phyloP scores from a whole-genome alignment of 1,140 invertebrate species.

The Ceratina japonica region DNA sequence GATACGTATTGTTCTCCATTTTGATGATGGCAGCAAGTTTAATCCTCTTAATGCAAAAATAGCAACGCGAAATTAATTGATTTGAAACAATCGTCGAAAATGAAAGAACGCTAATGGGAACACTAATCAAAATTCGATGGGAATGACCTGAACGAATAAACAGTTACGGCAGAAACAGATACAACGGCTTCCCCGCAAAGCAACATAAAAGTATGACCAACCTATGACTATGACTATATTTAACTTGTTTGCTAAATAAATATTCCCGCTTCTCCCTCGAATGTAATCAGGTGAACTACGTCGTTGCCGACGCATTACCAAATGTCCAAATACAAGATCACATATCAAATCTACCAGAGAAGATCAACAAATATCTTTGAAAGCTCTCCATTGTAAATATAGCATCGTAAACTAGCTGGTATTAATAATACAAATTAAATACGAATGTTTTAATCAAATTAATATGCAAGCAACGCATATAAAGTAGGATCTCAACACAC shows the following conservation, averaged over 20 bases:
- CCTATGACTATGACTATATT: slow-evolving; percentile 21
- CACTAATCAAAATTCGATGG: neutral
- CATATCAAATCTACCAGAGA: neutral
- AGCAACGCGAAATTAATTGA: neutral
- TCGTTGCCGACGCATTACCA: neutral
- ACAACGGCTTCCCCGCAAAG: neutral
- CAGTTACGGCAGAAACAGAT: neutral
- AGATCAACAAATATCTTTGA: neutral
- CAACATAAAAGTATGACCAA: slow-evolving; percentile 20
- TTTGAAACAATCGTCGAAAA: neutral
- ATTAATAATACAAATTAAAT: too few species aligned
- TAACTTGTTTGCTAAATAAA: slow-evolving; percentile 31
- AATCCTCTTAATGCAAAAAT: too few species aligned
- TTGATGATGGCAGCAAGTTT: too few species aligned
- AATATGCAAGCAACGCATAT: too few species aligned
- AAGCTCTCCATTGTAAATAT: neutral
- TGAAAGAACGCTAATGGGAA: neutral
- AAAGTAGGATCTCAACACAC: too few species aligned
- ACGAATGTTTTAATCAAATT: too few species aligned
- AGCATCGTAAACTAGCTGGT: too few species aligned
- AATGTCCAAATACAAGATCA: neutral
- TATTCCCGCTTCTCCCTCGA: neutral
- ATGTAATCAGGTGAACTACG: slow-evolving; percentile 17
- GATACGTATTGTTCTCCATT: neutral
- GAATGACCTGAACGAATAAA: neutral